Evolutionary conservation across 2,888 invertebrate species (phyloP).

Genomic region (Colostygia pectinataria): DNA sequence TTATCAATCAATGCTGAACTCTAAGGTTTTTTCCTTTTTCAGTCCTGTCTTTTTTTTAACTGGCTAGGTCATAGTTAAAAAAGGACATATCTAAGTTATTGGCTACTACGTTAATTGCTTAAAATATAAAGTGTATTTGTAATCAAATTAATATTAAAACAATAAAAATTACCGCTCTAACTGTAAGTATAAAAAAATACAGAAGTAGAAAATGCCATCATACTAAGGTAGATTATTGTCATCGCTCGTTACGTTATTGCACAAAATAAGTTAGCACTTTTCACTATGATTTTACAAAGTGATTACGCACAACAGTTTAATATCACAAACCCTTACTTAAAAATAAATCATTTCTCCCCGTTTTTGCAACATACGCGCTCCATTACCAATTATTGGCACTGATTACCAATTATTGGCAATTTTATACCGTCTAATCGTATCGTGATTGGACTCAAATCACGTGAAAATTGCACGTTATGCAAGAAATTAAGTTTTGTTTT

Average conservation of each 20-base stretch:
- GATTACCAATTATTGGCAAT: conserved; percentile 36
- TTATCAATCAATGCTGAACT: no score
- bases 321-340: conserved; percentile 27
- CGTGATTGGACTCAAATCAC: conserved; percentile 47
- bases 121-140: no score
- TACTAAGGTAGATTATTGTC: no score
- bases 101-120: no score
- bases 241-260: no score
- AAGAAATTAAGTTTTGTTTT: conserved; percentile 49
- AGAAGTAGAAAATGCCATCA: neutral
- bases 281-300: neutral
- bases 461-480: conserved; percentile 42
- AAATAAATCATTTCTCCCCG: conserved; percentile 41
- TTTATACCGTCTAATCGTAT: conserved; percentile 43
- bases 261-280: neutral
- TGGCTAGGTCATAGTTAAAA: no score
- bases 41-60: no score
- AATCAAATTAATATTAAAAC: no score
- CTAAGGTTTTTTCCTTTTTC: no score
- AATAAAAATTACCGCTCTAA: no score
- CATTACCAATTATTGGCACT: conserved; percentile 36
- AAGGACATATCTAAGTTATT: no score
- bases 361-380: conserved; percentile 38
- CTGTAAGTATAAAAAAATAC: no score
- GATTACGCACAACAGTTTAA: conserved; percentile 9